These are phyloP conservation scores for Ochropleura leucogaster DNA, from an alignment of 2,888 invertebrate species.

Conservation along the genomic window DNA sequence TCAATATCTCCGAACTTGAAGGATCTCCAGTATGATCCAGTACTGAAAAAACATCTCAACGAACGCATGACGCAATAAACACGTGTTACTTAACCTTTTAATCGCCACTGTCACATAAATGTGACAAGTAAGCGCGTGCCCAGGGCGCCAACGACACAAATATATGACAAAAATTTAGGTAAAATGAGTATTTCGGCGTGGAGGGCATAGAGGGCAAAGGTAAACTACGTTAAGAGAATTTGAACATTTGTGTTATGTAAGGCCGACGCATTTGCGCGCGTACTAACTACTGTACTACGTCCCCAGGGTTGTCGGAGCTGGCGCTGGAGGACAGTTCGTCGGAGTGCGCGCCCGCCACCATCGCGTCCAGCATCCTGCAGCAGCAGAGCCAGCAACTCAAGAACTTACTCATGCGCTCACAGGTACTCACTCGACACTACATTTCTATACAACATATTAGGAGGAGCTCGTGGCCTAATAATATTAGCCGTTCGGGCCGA, in stretches of 20 bases:
- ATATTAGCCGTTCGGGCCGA: no score
- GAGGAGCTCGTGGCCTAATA: no score
- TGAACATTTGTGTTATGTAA: no score
- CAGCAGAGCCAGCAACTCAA: conserved; percentile 89
- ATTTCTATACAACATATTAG: no score
- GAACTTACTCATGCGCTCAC: conserved; percentile 85
- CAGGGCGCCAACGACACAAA: no score
- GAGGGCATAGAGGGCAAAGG: no score
- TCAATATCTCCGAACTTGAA: neutral
- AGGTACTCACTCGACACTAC: conserved; percentile 70
- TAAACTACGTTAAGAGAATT: no score
- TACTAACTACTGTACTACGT: neutral
- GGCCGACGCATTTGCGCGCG: no score
- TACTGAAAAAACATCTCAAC: neutral
- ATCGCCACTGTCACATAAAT: no score
- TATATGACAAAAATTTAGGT: no score
- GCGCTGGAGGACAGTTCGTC: conserved; percentile 73
- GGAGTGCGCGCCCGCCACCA: conserved; percentile 67
- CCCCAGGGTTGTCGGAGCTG: conserved; percentile 74
- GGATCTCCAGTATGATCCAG: neutral
- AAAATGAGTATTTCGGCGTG: no score
- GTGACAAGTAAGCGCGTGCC: no score
- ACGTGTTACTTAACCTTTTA: neutral
- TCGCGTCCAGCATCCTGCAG: conserved; percentile 83
- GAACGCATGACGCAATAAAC: neutral